Base-by-base conservation (phyloP, 2,888 invertebrate species). In the Cosmopolites sordidus region DNA sequence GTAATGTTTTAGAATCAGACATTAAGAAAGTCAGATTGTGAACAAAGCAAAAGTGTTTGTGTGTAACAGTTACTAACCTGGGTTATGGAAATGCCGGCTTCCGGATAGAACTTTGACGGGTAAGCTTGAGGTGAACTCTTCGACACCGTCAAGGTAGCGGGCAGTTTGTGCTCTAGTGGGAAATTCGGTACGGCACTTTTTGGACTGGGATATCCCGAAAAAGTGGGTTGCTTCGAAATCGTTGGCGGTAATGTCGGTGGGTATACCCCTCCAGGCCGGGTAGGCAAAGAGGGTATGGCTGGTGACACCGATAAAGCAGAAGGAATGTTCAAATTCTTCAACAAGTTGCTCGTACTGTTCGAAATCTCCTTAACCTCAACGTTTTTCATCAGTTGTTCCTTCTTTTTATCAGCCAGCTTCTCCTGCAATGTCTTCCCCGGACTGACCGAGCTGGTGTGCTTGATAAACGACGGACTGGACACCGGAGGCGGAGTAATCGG, bases 381-480 rank as follows among this genome's bases (percentile, higher is more conserved):
- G 17, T 40, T 40, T 16, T 65, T 65, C 11, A 59, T 63, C 18
- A 65, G 62, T 33, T 68, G 69, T 54, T 74, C 73, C 64, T 84
- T 84, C 58, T 83, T 81, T 53, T 80, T 76, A 58, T 85, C 84
- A 0, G 84, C 84, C 49, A 85, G 69, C 68, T 84, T 84, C 66
- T 85, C 83, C 64, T 85, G 84, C 51, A 85, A 67, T 0, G 85
- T 84, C 72, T 84, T 84, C 0, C 80, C 80, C 0, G 82, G 51
- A 16, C 56, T 58, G 8, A 37, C 42, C 2, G 39, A 39, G 1
- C 37, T 27, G 16, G 14, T 22, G 1, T 48, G 29, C 12, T 47
- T 50, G n/a, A 47, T 47, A 46, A 48, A 56, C 22, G 48, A 53
- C 47, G 46, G 53, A 48, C 44, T 50, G 15, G 53, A 54, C 1